These are phyloP conservation scores for Muscina levida DNA, from an alignment of 2,888 invertebrate species.

Conservation along the genomic window DNA sequence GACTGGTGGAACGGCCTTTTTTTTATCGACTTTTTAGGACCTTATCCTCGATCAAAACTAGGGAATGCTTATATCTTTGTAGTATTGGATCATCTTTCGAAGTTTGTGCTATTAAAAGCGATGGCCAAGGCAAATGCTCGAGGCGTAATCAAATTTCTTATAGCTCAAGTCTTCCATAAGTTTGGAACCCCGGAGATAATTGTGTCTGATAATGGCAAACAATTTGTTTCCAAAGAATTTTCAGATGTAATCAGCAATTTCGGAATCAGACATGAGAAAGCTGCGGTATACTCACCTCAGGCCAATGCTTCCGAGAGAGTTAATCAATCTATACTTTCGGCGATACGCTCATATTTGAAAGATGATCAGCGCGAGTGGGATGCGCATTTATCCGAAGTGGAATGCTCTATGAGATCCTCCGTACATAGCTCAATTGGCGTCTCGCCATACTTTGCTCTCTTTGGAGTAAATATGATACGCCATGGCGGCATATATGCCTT, in stretches of 20 bases:
- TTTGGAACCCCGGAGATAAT: slow-evolving; percentile 41
- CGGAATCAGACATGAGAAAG: slow-evolving; percentile 50
- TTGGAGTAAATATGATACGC: too few relatives aligned
- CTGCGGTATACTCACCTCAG: slow-evolving; percentile 57
- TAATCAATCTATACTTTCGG: slow-evolving; percentile 51
- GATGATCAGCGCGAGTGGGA: too few relatives aligned
- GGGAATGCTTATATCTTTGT: too few relatives aligned
- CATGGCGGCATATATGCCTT: too few relatives aligned
- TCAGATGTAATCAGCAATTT: slow-evolving; percentile 33
- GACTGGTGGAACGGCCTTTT: slow-evolving; percentile 33
- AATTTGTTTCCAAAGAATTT: slow-evolving; percentile 10
- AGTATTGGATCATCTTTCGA: neutral
- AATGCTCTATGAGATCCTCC: too few relatives aligned
- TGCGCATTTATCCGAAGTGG: too few relatives aligned
- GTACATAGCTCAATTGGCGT: too few relatives aligned
- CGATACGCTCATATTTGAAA: slow-evolving; percentile 43
- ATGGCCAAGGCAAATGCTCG: neutral
- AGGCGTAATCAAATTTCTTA: slow-evolving; percentile 18
- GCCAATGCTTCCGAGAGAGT: slow-evolving; percentile 57
- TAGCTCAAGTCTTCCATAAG: slow-evolving; percentile 28
- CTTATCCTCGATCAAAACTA: slow-evolving; percentile 29
- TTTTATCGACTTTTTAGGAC: neutral
- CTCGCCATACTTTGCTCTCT: too few relatives aligned
- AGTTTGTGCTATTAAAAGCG: neutral
- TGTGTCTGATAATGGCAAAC: slow-evolving; percentile 37